A percentile compares a stretch with the other conserved stretches of the same genome.
Evolutionary conservation across 2,888 invertebrate genomes (phyloP).

Genomic region (Platycnemis pennipes): DNA sequence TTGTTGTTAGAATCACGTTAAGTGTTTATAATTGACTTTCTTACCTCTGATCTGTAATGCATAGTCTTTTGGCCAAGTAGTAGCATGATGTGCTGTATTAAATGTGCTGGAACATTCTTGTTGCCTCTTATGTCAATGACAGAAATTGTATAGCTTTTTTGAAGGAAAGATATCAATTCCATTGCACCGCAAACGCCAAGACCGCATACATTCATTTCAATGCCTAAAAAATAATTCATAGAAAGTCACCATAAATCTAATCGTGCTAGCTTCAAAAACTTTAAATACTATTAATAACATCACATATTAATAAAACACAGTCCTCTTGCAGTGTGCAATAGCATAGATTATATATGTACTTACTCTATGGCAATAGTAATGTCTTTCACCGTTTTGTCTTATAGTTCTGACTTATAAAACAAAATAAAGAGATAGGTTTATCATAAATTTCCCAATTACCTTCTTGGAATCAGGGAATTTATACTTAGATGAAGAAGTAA

Average conservation of each 20-base stretch:
- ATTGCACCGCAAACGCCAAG: constrained; percentile 83
- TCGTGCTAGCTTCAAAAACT: too few relatives aligned
- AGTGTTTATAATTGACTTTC: not conserved
- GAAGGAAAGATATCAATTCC: constrained; percentile 82
- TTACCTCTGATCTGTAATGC: constrained; percentile 21
- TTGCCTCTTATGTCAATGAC: constrained; percentile 78
- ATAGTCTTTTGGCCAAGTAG: constrained; percentile 22
- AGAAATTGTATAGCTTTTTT: constrained; percentile 84
- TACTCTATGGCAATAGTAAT: not conserved
- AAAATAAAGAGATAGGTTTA: too few relatives aligned
- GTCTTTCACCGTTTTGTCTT: too few relatives aligned
- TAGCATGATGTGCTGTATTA: constrained; percentile 40
- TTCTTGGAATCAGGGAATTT: too few relatives aligned
- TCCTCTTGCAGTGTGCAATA: not conserved
- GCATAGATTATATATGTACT: not conserved
- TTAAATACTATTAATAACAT: too few relatives aligned
- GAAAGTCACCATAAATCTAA: too few relatives aligned
- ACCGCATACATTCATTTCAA: constrained; percentile 89
- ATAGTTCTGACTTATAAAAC: too few relatives aligned
- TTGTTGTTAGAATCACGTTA: too few relatives aligned
- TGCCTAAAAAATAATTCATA: constrained; percentile 77
- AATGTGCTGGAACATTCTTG: constrained; percentile 81
- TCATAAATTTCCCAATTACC: too few relatives aligned
- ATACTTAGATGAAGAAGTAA: too few relatives aligned
- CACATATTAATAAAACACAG: too few relatives aligned